These are phyloP conservation scores for Brachyistius frenatus DNA, from an alignment of 2,113 vertebrate species.

Conservation along the genomic window DNA sequence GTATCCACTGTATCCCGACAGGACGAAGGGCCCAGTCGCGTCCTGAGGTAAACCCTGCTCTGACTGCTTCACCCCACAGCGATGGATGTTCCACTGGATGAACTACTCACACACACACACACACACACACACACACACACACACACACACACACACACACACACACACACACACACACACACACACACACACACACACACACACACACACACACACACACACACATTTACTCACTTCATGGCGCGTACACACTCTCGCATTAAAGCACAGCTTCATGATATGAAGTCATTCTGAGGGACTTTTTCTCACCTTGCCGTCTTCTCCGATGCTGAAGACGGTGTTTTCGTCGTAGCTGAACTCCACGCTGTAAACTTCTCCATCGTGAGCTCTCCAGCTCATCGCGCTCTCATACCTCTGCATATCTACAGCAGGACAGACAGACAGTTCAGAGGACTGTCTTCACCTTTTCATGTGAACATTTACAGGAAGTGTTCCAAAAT, in stretches of 20 bases:
- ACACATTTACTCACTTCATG: not conserved
- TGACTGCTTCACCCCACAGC: slow-evolving; percentile 92
- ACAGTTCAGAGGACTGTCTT: not conserved
- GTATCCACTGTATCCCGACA: slow-evolving; percentile 97
- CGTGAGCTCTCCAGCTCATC: slow-evolving; percentile 96
- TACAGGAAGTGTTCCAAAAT: no score
- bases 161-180: not conserved
- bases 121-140: not conserved
- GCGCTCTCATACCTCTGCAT: slow-evolving; percentile 98
- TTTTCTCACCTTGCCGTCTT: slow-evolving; percentile 92
- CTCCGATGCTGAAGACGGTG: slow-evolving; percentile 94
- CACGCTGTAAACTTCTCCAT: slow-evolving; percentile 95
- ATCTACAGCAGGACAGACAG: slow-evolving; percentile 79
- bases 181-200: not conserved
- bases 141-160: not conserved
- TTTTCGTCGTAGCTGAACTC: slow-evolving; percentile 99
- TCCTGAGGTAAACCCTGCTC: slow-evolving; percentile 90
- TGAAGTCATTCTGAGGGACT: not conserved
- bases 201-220: not conserved
- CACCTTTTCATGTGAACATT: no score
- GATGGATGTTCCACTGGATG: slow-evolving; percentile 99
- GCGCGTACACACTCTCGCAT: not conserved
- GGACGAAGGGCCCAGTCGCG: slow-evolving; percentile 93
- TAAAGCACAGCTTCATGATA: not conserved
- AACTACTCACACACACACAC: slow-evolving; percentile 87